Conservation (phyloP, 1,140 invertebrate species). For the Ceratina calcarata region DNA sequence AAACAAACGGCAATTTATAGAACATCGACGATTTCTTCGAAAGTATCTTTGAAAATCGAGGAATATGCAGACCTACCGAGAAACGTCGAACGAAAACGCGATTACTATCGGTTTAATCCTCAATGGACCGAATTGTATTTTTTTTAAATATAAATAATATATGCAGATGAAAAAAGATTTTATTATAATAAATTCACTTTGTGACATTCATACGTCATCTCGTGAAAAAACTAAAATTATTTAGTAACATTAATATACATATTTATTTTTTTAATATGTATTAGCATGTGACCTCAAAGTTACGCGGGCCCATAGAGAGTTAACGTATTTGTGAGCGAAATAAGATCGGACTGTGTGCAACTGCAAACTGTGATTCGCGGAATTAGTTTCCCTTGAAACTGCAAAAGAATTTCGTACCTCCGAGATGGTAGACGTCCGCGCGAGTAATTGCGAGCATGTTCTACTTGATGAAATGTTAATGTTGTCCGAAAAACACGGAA, state of each 20-base stretch:
- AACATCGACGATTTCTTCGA: slow-evolving; percentile 40
- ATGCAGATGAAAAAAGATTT: too few relatives aligned
- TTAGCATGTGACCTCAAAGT: too few relatives aligned
- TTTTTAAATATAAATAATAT: too few relatives aligned
- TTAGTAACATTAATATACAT: too few relatives aligned
- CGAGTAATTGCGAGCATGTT: not conserved
- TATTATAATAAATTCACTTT: too few relatives aligned
- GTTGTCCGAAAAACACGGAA: not conserved
- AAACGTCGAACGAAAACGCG: not conserved
- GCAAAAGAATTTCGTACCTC: not conserved
- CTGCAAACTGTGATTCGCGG: not conserved
- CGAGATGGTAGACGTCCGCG: not conserved
- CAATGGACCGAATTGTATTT: too few relatives aligned
- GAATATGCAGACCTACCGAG: slow-evolving; percentile 17
- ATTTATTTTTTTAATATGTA: too few relatives aligned
- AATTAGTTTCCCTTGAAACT: not conserved
- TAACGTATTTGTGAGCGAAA: not conserved
- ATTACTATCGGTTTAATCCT: not conserved
- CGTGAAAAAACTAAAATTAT: too few relatives aligned
- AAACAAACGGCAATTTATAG: slow-evolving; percentile 24
- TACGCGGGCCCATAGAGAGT: too few relatives aligned
- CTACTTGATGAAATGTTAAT: not conserved
- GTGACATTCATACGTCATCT: too few relatives aligned
- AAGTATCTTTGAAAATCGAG: slow-evolving; percentile 8
- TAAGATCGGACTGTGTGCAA: not conserved